Base-by-base conservation (phyloP, 2,797 vertebrate genomes). In the Champsocephalus gunnari region DNA sequence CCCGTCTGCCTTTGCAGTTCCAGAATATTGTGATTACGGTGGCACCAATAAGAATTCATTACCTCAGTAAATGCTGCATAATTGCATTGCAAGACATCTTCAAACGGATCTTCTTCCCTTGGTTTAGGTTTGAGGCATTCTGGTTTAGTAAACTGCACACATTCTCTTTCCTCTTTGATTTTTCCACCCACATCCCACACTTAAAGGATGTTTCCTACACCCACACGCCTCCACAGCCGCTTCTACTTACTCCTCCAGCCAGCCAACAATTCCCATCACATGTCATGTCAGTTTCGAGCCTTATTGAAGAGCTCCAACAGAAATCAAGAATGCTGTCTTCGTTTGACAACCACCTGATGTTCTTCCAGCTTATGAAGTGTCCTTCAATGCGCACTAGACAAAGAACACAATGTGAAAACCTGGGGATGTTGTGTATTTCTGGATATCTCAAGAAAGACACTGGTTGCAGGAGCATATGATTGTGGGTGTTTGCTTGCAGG, bases 161-260 rank as follows among this genome's bases (percentile, higher is more conserved):
- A 41, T 59, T 10, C n/a, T 6, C 11, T 28, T 38, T 38, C 6
- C 13, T 34, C 41, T 71, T 73, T 45, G 54, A 50, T 57, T 69
- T 70, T 75, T 69, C 48, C 41, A 34, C 43, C 5, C n/a, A 44
- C 75, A 34, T 21, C 69, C 60, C 60, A 84, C 60, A 48, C 47
- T 44, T 38, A 47, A 0, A 48, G 58, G 28, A 71, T 61, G 58
- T 50, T 71, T 57, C 41, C 44, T 28, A 55, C 24, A 3, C 45
- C 65, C 51, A 54, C 3, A 21, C 12, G 34, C 51, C 53, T 74
- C 28, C 64, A 55, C 56, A 67, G 24, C 38, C 19, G 2, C 45
- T 71, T 38, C 45, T 13, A 55, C 66, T 28, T 41, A 66, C 41
- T 66, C 67, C 57, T 57, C 59, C 57, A 63, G 71, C 53, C n/a